Conservation (phyloP, 2,113 vertebrate species). For the Nesogale talazaci region DNA sequence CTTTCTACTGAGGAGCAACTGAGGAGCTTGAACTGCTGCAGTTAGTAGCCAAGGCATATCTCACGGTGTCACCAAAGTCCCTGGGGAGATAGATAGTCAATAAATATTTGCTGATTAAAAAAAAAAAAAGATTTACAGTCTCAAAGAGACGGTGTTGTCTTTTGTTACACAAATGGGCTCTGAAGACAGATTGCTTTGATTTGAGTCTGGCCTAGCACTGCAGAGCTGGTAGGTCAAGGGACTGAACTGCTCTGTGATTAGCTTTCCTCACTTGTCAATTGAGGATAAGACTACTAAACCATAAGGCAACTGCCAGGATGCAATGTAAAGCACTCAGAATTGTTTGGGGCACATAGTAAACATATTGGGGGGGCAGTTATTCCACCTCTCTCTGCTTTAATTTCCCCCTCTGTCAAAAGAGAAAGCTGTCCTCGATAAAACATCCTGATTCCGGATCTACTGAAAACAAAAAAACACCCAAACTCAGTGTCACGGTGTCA, state of each 20-base stretch:
- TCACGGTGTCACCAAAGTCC: too few species aligned
- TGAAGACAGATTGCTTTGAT: background rate
- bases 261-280: background rate
- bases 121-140: too few species aligned
- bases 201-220: background rate
- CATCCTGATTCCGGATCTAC: background rate
- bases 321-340: background rate
- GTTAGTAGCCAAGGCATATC: too few species aligned
- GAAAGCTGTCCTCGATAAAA: too few species aligned
- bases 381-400: background rate
- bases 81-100: too few species aligned
- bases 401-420: background rate
- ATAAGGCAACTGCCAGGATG: background rate
- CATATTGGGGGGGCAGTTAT: background rate
- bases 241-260: background rate
- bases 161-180: too few species aligned
- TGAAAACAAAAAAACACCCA: background rate
- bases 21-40: too few species aligned
- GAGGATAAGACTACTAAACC: background rate
- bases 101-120: too few species aligned
- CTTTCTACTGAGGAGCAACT: too few species aligned
- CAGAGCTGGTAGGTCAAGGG: background rate
- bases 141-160: too few species aligned
- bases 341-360: background rate
- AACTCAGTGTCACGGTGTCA: too few species aligned